phyloP scores from a whole-genome alignment of 2,797 vertebrate species.

The Gobionotothen gibberifrons region DNA sequence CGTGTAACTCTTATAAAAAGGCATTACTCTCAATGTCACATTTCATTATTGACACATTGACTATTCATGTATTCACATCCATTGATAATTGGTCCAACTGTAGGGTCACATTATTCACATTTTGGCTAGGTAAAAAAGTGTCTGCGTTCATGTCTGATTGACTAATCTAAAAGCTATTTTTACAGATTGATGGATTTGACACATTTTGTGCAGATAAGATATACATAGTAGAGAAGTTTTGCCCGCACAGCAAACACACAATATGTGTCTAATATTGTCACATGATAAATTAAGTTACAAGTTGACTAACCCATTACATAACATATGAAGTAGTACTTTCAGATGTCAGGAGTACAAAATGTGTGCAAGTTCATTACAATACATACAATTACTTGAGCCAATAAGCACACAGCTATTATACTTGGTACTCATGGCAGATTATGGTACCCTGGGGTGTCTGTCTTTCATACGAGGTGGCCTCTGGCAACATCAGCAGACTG shows the following conservation, averaged over 20 bases:
- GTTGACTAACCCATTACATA: conserved; percentile 36
- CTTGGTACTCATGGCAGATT: conserved; percentile 40
- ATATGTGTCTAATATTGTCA: background rate
- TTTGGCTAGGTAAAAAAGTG: conserved; percentile 16
- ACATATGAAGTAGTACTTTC: conserved; percentile 18
- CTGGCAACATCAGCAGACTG: conserved; percentile 39
- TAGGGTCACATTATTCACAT: background rate
- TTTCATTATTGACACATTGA: conserved; percentile 16
- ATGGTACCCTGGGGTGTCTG: conserved; percentile 45
- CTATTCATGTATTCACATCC: background rate
- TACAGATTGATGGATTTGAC: background rate
- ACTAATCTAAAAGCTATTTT: background rate
- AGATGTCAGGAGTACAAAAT: conserved; percentile 31
- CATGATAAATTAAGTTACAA: background rate
- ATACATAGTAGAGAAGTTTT: background rate
- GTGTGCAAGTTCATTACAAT: conserved; percentile 37
- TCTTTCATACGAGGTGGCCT: conserved; percentile 36
- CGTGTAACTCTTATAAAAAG: background rate
- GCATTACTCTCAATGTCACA: background rate
- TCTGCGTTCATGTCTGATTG: background rate
- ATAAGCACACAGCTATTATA: conserved; percentile 50
- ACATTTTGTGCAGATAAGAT: background rate
- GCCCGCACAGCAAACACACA: background rate
- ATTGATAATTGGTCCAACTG: conserved; percentile 2
- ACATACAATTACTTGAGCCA: conserved; percentile 38